phyloP scores from a whole-genome alignment of 2,113 vertebrate genomes.

The Rhegmatorhina hoffmannsi region DNA sequence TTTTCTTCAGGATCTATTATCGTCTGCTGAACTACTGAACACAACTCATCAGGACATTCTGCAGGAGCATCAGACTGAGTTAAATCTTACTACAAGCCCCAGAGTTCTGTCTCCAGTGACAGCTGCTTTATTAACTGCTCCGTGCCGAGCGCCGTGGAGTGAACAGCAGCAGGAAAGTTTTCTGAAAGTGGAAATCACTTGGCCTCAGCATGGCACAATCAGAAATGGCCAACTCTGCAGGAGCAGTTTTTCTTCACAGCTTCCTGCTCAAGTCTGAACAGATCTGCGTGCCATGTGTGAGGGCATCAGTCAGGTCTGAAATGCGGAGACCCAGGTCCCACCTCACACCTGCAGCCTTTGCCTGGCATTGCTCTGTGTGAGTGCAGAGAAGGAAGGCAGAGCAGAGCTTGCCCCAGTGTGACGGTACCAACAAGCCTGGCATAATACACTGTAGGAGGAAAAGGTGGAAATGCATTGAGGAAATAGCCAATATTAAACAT shows the following conservation, averaged over 20 bases:
- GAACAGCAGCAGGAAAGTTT: background rate
- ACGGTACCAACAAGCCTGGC: background rate
- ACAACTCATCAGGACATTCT: background rate
- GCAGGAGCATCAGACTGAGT: background rate
- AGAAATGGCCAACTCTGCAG: background rate
- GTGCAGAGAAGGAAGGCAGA: background rate
- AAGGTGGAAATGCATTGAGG: background rate
- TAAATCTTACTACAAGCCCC: background rate
- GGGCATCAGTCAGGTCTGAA: background rate
- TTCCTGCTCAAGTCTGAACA: background rate
- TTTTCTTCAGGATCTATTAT: background rate
- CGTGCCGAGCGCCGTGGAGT: background rate
- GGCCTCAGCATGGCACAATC: background rate
- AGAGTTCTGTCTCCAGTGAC: background rate
- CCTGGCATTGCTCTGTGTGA: background rate
- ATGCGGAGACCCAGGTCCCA: accelerated
- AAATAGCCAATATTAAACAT: background rate
- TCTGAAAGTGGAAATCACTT: background rate
- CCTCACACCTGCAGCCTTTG: background rate
- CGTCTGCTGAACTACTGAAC: background rate
- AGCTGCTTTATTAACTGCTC: background rate
- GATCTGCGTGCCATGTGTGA: accelerated
- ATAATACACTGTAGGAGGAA: background rate
- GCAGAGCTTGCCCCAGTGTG: background rate
- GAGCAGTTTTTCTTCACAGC: background rate